Conservation (phyloP, 2,113 vertebrate genomes). For the Melanostigma gelatinosum region DNA sequence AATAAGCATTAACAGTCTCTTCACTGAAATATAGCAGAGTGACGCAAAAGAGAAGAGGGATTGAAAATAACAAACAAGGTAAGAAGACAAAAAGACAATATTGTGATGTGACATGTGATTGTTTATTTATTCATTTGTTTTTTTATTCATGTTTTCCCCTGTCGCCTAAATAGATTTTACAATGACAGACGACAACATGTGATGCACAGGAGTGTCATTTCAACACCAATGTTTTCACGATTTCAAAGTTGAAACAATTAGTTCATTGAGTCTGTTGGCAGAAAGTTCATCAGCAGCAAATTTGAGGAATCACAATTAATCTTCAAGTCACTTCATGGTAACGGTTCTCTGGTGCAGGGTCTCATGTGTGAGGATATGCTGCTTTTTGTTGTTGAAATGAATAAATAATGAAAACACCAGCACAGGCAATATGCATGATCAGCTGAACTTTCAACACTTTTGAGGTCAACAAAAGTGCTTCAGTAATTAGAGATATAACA, state of each 20-base stretch:
- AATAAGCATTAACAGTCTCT: not conserved
- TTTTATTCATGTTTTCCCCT: too few species aligned
- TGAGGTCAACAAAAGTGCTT: slow-evolving; percentile 11
- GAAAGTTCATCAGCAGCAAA: not conserved
- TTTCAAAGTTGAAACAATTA: too few species aligned
- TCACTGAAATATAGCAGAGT: not conserved
- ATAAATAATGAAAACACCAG: not conserved
- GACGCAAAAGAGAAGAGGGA: not conserved
- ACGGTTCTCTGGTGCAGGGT: not conserved
- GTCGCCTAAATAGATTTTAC: too few species aligned
- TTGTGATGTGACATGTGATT: not conserved
- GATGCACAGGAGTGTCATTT: not conserved
- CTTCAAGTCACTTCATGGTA: not conserved
- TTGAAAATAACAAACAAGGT: not conserved
- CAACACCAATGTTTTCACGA: not conserved
- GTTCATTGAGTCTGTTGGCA: not conserved
- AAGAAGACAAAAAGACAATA: not conserved
- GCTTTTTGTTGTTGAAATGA: not conserved
- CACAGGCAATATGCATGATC: not conserved
- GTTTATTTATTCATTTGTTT: too few species aligned
- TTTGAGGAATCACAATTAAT: not conserved
- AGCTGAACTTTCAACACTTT: slow-evolving; percentile 9
- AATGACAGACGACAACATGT: too few species aligned
- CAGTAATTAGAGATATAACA: slow-evolving; percentile 23
- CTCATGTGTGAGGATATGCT: not conserved